Base-by-base conservation (phyloP, 2,888 invertebrate species). In the Leptinotarsa rubiginosa region DNA sequence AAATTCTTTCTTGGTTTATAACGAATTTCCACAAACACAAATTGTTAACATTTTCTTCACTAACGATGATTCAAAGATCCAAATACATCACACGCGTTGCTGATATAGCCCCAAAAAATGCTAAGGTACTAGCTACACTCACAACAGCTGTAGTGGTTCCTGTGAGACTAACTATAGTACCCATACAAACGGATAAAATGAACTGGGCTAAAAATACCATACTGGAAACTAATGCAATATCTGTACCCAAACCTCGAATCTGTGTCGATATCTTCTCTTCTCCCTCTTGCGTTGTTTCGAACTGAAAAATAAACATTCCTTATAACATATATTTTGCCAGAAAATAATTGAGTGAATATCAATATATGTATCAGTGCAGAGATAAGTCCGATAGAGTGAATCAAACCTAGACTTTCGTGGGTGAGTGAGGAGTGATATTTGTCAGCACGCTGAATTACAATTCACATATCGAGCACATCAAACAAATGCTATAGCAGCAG, bases 171-270 rank as follows among this genome's bases (percentile, higher is more conserved):
- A 98, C 95, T 68, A 98, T 94, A 41, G 93, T 91, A 0, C 97
- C 97, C 92, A 97, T 93, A 82, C 93, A 93, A 81, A 96, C 90
- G 0, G 97, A 97, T 15, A 98, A 91, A 52, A 96, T 90, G 84
- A 98, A 96, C 88, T 98, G 98, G 0, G 98, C 98, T 77, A 98
- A 91, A 87, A 98, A 98, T 15, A 88, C 97, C 94, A 98, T 98
- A 85, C 96, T 96, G 85, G 97, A 96, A 52, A 98, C 95, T 70
- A 98, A 93, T 0, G 97, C 98, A 0, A 98, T 93, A 86, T 98
- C 98, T 0, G 98, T 98, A 10, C 98, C 98, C 70, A 98, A 90
- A 5, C 98, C 98, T 13, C 98, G 92, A n/a, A 93, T 90, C 73
- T 92, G 91, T 0, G 91, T 91, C 66, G 91, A 89, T 74, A 89